These are phyloP conservation scores for Ceratitis capitata DNA, from an alignment of 1,140 invertebrate species.

Conservation along the genomic window DNA sequence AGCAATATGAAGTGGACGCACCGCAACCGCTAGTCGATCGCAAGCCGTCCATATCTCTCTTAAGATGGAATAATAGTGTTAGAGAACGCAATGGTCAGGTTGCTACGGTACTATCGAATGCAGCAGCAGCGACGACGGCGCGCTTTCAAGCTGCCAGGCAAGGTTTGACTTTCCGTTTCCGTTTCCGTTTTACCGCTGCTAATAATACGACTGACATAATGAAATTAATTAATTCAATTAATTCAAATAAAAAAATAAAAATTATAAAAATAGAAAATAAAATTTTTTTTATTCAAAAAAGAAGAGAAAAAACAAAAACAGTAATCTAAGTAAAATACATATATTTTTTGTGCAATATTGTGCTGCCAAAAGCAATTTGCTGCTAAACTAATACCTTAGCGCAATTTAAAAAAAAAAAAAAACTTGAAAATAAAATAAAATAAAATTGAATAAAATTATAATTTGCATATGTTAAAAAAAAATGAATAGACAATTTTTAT, in stretches of 20 bases:
- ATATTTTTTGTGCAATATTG: neutral
- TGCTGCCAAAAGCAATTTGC: neutral
- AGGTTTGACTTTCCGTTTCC: constrained; percentile 56
- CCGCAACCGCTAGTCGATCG: constrained; percentile 68
- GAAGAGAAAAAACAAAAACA: neutral
- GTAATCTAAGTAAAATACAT: neutral
- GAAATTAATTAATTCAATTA: neutral
- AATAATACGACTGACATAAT: constrained; percentile 30
- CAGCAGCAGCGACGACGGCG: constrained; percentile 35
- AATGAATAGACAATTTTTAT: neutral
- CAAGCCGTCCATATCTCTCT: constrained; percentile 67
- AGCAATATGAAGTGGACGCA: constrained; percentile 66
- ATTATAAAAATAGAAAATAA: neutral
- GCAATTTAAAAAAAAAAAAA: neutral
- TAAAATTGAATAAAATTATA: neutral
- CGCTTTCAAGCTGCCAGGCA: constrained; percentile 60
- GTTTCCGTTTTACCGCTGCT: neutral
- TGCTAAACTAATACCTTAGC: neutral
- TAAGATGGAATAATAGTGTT: constrained; percentile 64
- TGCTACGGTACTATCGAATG: constrained; percentile 48
- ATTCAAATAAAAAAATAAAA: neutral
- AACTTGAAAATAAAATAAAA: neutral
- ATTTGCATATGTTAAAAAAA: neutral
- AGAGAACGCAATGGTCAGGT: constrained; percentile 44
- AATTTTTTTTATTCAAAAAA: neutral